A percentile compares a stretch with the other conserved stretches of the same genome.
phyloP scores from a whole-genome alignment of 2,888 invertebrate species.

The Drosophila subsilvestris region DNA sequence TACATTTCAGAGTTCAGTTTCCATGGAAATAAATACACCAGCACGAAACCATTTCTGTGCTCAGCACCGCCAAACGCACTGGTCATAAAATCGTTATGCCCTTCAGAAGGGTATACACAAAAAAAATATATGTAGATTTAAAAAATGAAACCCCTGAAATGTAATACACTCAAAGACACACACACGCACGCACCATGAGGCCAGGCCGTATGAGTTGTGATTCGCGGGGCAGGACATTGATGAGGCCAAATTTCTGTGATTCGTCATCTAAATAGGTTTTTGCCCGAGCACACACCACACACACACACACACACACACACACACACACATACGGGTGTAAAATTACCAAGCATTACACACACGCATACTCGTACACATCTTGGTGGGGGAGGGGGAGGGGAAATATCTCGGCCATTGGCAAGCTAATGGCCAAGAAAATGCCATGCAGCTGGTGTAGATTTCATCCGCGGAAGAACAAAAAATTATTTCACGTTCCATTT shows the following conservation, averaged over 20 bases:
- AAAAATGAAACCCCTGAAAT: constrained; percentile 60
- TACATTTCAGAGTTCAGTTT: too few relatives aligned
- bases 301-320: constrained; percentile 18
- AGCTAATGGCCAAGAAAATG: constrained; percentile 39
- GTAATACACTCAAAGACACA: constrained; percentile 70
- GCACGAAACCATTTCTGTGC: too few relatives aligned
- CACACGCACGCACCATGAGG: constrained; percentile 24
- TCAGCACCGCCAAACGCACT: too few relatives aligned
- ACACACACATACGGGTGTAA: constrained; percentile 34
- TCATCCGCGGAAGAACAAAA: not conserved
- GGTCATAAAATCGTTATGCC: not conserved
- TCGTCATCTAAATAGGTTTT: constrained; percentile 79
- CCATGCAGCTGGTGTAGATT: constrained; percentile 23
- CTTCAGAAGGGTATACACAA: not conserved
- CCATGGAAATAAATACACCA: too few relatives aligned
- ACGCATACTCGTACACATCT: constrained; percentile 28
- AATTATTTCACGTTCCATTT: not conserved
- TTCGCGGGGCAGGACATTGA: constrained; percentile 70
- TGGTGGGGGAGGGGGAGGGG: not conserved
- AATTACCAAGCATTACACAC: constrained; percentile 69
- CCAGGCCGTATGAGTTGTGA: constrained; percentile 45
- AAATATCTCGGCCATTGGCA: constrained; percentile 19
- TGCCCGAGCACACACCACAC: constrained; percentile 37
- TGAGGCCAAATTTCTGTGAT: constrained; percentile 80
- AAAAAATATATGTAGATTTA: constrained; percentile 11